Percentiles rank a stretch among this genome's conserved stretches.
phyloP scores from a whole-genome alignment of 2,888 invertebrate genomes.

The Drosophila infuscata region DNA sequence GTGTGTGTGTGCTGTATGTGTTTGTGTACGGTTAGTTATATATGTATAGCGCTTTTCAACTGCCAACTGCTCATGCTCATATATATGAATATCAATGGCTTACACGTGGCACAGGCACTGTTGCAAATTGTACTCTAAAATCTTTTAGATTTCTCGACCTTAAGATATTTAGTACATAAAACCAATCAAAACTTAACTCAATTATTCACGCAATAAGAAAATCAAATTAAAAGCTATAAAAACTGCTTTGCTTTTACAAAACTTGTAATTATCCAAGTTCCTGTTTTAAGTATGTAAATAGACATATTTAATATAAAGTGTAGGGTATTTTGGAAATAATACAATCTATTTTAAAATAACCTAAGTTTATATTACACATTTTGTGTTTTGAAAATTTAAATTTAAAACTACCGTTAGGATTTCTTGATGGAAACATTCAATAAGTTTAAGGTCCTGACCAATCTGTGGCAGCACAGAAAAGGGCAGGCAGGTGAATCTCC shows the following conservation, averaged over 20 bases:
- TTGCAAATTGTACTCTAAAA: conserved; percentile 25
- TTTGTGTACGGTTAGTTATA: conserved; percentile 33
- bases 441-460: conserved; percentile 20
- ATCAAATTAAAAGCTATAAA: background rate
- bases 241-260: background rate
- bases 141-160: background rate
- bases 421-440: conserved; percentile 20
- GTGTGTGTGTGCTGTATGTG: conserved; percentile 18
- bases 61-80: conserved; percentile 64
- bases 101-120: conserved; percentile 29
- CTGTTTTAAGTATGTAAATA: background rate
- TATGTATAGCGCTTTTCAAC: conserved; percentile 71
- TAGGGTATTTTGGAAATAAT: background rate
- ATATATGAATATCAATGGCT: conserved; percentile 71
- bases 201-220: too few species aligned
- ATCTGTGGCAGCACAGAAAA: background rate
- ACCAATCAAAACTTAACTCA: background rate
- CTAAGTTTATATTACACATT: too few species aligned
- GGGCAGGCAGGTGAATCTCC: background rate
- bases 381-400: conserved; percentile 2
- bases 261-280: background rate
- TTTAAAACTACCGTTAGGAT: conserved; percentile 4
- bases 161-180: background rate
- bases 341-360: background rate
- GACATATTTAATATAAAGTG: too few species aligned